Percentiles rank a stretch among this genome's conserved stretches.
These are phyloP conservation scores for Epinotia ramella DNA, from an alignment of 2,888 invertebrate species.

Conservation along the genomic window DNA sequence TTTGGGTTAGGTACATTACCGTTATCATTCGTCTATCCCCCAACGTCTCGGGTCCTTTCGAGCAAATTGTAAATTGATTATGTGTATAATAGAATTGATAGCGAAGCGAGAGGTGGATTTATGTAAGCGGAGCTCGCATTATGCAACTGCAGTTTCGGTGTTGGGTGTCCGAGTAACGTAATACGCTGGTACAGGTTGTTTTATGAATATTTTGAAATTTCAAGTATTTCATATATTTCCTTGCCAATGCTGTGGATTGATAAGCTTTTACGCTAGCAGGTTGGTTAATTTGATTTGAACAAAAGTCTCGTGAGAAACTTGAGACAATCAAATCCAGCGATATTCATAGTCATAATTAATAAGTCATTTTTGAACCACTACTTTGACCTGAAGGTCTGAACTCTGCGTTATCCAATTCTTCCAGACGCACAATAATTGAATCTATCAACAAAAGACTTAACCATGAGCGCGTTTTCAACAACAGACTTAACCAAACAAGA, in stretches of 20 bases:
- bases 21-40: not conserved
- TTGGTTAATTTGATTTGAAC: no score
- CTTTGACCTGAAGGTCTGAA: no score
- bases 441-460: not conserved
- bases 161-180: slow-evolving; percentile 41
- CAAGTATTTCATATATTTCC: not conserved
- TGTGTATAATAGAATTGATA: slow-evolving; percentile 22
- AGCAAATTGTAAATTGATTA: slow-evolving; percentile 14
- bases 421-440: no score
- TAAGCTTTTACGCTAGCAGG: no score
- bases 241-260: not conserved
- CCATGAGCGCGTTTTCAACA: not conserved
- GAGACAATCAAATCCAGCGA: no score
- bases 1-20: not conserved
- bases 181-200: slow-evolving; percentile 50
- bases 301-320: no score
- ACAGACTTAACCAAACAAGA: not conserved
- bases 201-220: slow-evolving; percentile 9
- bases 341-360: no score
- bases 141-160: slow-evolving; percentile 44
- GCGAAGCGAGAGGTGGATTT: slow-evolving; percentile 31
- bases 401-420: no score
- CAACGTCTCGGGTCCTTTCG: not conserved
- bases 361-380: no score
- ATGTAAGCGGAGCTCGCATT: slow-evolving; percentile 42